Percentiles rank a stretch among this genome's conserved stretches.
Evolutionary conservation across 2,113 vertebrate genomes (phyloP).

Genomic region (Chinchilla lanigera): DNA sequence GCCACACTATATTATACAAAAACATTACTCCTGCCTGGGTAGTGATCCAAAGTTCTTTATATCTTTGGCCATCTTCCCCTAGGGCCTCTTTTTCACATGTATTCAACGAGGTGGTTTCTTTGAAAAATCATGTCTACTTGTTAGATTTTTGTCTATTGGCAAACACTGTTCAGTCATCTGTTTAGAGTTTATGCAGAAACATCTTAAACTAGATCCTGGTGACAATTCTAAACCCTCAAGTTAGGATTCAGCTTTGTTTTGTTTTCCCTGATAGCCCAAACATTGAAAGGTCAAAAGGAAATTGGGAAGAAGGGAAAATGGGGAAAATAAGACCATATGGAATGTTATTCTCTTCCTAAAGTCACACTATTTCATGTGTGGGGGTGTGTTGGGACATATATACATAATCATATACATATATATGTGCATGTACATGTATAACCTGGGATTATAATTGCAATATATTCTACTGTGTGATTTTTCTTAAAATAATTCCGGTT

Average conservation of each 20-base stretch:
- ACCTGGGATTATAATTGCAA: not conserved
- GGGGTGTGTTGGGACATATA: not conserved
- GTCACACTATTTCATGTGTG: not conserved
- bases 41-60: conserved; percentile 19
- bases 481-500: conserved; percentile 8
- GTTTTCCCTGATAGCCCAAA: conserved; percentile 11
- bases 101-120: not conserved
- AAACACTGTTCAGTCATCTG: not conserved
- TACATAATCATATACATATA: not conserved
- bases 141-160: not conserved
- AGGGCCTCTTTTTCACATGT: not conserved
- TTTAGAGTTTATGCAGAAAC: conserved; percentile 27
- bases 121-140: not conserved
- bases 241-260: not conserved
- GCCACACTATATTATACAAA: not conserved
- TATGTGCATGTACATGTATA: not conserved
- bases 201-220: not conserved
- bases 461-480: not conserved
- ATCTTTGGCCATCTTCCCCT: conserved; percentile 28
- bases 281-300: conserved; percentile 22
- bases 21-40: not conserved
- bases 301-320: not conserved
- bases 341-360: not conserved
- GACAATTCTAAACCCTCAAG: conserved; percentile 21
- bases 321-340: not conserved